Conservation (phyloP, 2,888 invertebrate genomes). For the Oscheius sp. region DNA sequence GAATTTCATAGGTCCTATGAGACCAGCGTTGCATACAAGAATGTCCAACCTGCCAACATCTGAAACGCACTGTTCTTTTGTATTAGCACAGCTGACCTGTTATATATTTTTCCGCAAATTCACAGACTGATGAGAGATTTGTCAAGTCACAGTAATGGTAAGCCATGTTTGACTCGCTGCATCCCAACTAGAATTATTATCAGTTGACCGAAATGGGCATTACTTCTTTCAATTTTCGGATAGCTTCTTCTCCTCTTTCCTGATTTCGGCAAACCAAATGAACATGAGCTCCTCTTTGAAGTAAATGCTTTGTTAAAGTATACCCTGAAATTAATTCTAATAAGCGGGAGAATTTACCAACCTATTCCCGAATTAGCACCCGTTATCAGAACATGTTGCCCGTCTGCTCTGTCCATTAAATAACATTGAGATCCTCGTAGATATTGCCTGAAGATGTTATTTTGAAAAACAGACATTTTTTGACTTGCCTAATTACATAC, state of each 20-base stretch:
- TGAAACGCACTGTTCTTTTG: neutral
- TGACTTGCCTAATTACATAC: slow-evolving; percentile 8
- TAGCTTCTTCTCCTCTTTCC: slow-evolving; percentile 17
- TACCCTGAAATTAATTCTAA: neutral
- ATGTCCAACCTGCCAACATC: slow-evolving; percentile 11
- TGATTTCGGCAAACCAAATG: slow-evolving; percentile 24
- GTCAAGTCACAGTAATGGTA: slow-evolving; percentile 18
- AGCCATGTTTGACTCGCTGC: neutral
- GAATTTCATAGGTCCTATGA: slow-evolving; percentile 17
- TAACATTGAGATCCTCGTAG: slow-evolving; percentile 9
- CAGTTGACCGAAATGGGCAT: neutral
- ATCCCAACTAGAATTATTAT: neutral
- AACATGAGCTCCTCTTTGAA: slow-evolving; percentile 28
- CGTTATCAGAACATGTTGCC: slow-evolving; percentile 16
- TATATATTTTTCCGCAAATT: slow-evolving; percentile 14
- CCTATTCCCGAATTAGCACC: slow-evolving; percentile 35
- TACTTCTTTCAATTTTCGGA: slow-evolving; percentile 7
- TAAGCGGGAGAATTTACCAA: neutral
- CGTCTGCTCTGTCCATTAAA: slow-evolving; percentile 10
- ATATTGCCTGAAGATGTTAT: slow-evolving; percentile 5
- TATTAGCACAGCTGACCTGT: neutral
- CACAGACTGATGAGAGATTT: neutral
- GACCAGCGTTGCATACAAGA: slow-evolving; percentile 34
- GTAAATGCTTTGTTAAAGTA: slow-evolving; percentile 1
- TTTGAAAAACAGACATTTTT: neutral